Conservation (phyloP, 1,140 invertebrate species). For the Pachyrhynchus sulphureomaculatus region DNA sequence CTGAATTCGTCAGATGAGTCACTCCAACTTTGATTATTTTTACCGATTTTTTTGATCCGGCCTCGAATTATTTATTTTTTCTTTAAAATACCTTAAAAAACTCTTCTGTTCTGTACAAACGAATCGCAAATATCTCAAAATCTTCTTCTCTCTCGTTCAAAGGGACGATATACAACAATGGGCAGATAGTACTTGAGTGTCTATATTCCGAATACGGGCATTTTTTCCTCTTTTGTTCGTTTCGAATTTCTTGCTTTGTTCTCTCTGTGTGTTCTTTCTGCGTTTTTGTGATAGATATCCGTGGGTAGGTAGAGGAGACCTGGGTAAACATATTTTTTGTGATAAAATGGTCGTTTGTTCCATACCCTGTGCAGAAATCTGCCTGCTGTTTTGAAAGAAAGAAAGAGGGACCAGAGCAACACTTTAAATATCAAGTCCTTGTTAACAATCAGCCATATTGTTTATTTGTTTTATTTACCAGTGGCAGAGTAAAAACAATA, state of each 20-base stretch:
- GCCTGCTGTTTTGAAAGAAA: too few relatives aligned
- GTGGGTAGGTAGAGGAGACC: neutral
- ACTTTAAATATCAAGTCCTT: too few relatives aligned
- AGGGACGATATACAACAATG: conserved; percentile 4
- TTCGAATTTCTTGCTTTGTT: conserved; percentile 7
- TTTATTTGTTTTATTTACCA: too few relatives aligned
- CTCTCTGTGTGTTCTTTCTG: neutral
- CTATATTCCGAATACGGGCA: neutral
- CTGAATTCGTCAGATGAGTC: too few relatives aligned
- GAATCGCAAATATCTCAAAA: conserved; percentile 12
- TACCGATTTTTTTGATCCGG: conserved; percentile 12
- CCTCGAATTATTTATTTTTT: neutral
- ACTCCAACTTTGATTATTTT: too few relatives aligned
- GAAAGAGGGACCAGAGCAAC: neutral
- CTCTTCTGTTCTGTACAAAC: conserved; percentile 7
- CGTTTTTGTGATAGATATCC: neutral
- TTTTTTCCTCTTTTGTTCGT: conserved; percentile 8
- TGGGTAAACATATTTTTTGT: too few relatives aligned
- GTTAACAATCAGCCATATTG: too few relatives aligned
- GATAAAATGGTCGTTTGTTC: too few relatives aligned
- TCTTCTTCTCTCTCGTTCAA: conserved; percentile 1
- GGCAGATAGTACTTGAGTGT: conserved; percentile 14
- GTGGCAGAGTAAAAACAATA: too few relatives aligned
- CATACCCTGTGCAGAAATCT: too few relatives aligned
- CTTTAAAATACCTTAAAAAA: neutral